Evolutionary conservation across 53 echinoderm and acorn worm species (phyloP).

Genomic region (Patiria pectinifera): DNA sequence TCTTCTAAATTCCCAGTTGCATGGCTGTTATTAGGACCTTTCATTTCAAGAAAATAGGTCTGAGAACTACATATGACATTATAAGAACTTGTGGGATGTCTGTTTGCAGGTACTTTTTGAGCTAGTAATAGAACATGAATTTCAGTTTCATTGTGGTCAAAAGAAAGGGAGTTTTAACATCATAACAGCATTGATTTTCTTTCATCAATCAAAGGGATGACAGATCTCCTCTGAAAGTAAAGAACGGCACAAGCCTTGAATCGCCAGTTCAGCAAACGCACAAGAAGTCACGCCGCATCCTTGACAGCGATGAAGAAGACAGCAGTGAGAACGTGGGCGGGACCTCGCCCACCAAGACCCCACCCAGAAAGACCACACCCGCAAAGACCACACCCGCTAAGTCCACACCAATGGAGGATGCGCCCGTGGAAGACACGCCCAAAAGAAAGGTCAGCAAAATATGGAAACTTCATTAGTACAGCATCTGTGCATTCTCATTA

Average conservation of each 20-base stretch:
- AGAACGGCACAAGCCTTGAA: slow-evolving; percentile 56
- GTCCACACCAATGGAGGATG: background rate
- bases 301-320: slow-evolving; percentile 88
- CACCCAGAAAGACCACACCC: slow-evolving; percentile 43
- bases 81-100: no score
- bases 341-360: slow-evolving; percentile 30
- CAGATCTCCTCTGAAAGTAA: slow-evolving; percentile 75
- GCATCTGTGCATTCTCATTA: background rate
- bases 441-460: background rate
- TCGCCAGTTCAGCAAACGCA: slow-evolving; percentile 43
- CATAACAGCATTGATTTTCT: background rate
- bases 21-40: no score
- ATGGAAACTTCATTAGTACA: background rate
- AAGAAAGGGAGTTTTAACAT: background rate
- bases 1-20: no score
- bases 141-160: background rate
- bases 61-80: background rate
- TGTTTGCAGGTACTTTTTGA: no score
- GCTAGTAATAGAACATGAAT: no score
- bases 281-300: slow-evolving; percentile 81
- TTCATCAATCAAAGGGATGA: slow-evolving; percentile 24
- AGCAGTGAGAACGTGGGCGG: slow-evolving; percentile 14
- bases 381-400: slow-evolving; percentile 16
- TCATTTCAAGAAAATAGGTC: no score
- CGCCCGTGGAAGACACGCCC: slow-evolving; percentile 38